phyloP scores from a whole-genome alignment of 2,888 invertebrate genomes.

The Penaeus monodon region DNA sequence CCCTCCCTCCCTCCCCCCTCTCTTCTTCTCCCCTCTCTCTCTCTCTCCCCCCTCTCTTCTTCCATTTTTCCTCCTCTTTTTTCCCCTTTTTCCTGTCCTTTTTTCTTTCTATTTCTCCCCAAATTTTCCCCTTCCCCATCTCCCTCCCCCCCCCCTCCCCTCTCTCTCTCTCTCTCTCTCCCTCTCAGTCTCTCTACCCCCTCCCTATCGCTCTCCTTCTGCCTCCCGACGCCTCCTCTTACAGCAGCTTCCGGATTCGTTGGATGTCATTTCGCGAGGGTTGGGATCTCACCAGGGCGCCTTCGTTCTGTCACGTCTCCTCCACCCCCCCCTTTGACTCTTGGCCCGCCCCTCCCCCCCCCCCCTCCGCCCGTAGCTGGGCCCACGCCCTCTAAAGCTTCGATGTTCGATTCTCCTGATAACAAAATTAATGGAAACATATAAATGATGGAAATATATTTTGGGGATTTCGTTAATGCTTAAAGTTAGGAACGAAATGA shows the following conservation, averaged over 20 bases:
- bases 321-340: slow-evolving; percentile 55
- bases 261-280: slow-evolving; percentile 53
- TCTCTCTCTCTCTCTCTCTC: no score
- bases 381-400: slow-evolving; percentile 23
- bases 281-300: slow-evolving; percentile 45
- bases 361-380: slow-evolving; percentile 37
- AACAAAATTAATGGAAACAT: neutral
- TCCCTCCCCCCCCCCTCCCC: no score
- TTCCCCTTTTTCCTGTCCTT: neutral
- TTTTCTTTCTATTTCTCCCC: no score
- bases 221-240: neutral
- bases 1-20: no score
- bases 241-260: slow-evolving; percentile 60
- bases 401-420: slow-evolving; percentile 36
- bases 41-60: slow-evolving; percentile 7
- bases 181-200: no score
- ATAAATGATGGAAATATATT: no score
- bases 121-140: no score
- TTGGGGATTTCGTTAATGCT: no score
- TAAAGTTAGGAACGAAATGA: no score
- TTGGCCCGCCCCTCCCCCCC: slow-evolving; percentile 30
- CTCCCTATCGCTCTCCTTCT: no score
- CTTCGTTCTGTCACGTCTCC: slow-evolving; percentile 55
- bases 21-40: neutral
- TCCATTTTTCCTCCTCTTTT: slow-evolving; percentile 3